A percentile compares a stretch with the other conserved stretches of the same genome.
phyloP scores from a whole-genome alignment of 1,140 invertebrate genomes.

The Danaus melanippus region DNA sequence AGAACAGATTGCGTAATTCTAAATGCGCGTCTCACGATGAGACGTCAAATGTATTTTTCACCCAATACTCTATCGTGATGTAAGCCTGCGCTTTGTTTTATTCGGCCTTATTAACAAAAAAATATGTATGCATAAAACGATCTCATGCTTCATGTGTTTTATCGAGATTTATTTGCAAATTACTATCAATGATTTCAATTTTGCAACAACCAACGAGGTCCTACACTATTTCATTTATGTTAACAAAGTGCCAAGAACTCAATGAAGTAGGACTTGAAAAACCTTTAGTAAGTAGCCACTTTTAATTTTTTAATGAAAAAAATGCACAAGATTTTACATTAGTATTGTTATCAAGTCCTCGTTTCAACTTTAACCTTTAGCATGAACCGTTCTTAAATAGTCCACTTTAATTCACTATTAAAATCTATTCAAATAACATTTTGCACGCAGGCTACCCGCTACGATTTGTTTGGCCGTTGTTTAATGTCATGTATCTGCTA shows the following conservation, averaged over 20 bases:
- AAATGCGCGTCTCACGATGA: conserved; percentile 44
- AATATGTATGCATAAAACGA: conserved; percentile 22
- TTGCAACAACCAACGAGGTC: conserved; percentile 5
- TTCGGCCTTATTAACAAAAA: conserved; percentile 63
- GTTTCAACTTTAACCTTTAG: conserved; percentile 49
- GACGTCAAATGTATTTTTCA: conserved; percentile 67
- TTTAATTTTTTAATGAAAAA: too few species aligned
- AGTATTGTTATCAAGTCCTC: conserved; percentile 28
- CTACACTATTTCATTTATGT: conserved; percentile 15
- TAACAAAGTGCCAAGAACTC: conserved; percentile 3
- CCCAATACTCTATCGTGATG: conserved; percentile 63
- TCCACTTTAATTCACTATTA: conserved; percentile 31
- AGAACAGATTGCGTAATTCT: conserved; percentile 41
- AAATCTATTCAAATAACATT: conserved; percentile 35
- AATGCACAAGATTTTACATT: too few species aligned
- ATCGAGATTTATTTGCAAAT: conserved; percentile 37
- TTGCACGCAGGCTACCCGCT: conserved; percentile 35
- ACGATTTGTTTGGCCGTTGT: conserved; percentile 31
- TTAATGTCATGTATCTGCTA: conserved; percentile 46
- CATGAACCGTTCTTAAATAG: conserved; percentile 55
- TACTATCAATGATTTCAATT: conserved; percentile 39
- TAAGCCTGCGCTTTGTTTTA: conserved; percentile 56
- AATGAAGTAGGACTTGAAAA: conserved; percentile 40
- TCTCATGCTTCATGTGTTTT: conserved; percentile 58
- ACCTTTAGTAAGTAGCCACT: background rate